Percentiles rank a stretch among this genome's conserved stretches.
These are phyloP conservation scores for Ceratothoa steindachneri DNA, from an alignment of 2,888 invertebrate species.

Conservation along the genomic window DNA sequence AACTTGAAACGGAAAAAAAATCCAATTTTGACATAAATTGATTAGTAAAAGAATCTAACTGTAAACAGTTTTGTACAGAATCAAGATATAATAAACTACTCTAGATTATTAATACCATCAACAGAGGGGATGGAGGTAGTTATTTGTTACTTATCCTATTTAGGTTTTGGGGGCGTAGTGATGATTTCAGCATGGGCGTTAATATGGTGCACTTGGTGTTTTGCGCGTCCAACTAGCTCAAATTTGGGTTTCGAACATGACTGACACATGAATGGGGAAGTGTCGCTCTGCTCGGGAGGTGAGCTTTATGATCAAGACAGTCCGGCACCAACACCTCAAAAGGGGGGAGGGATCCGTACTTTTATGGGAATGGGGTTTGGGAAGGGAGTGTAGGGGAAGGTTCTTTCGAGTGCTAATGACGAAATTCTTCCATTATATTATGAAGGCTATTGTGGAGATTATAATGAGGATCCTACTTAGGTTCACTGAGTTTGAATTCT, in stretches of 20 bases:
- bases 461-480: background rate
- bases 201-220: conserved; percentile 4
- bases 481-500: no score
- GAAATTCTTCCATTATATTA: background rate
- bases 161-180: no score
- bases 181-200: background rate
- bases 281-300: background rate
- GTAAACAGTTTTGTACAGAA: no score
- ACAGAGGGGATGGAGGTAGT: no score
- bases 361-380: background rate
- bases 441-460: background rate
- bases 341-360: background rate
- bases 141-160: no score
- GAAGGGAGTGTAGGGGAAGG: background rate
- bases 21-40: no score
- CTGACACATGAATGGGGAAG: conserved; percentile 9
- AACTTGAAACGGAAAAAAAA: no score
- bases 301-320: background rate
- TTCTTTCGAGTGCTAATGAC: background rate
- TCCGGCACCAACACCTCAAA: background rate
- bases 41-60: no score
- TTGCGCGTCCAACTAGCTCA: background rate
- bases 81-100: no score
- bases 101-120: no score
- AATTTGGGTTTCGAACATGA: background rate